Base-by-base conservation (phyloP, 2,797 vertebrate genomes). In the Meda fulgida region DNA sequence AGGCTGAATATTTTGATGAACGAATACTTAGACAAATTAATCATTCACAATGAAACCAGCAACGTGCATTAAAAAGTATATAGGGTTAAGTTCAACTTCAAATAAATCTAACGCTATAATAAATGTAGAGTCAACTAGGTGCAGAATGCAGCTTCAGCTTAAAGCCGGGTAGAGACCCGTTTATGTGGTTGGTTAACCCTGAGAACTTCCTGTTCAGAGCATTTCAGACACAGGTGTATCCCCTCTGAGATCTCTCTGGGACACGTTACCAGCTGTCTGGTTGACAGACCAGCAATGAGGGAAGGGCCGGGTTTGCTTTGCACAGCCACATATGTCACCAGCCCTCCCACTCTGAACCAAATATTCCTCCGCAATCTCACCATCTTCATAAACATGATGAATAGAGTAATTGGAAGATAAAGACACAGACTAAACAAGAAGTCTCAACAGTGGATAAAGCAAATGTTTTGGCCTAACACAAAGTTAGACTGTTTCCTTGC, bases 161-260 rank as follows among this genome's bases (percentile, higher is more conserved):
- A 63, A 29, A 7, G 76, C 36, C 18, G 4, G 8, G 26, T 21
- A 38, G 13, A 36, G 21, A 26, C 40, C 11, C 60, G 0, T 55
- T 73, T 81, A 83, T 73, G 38, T 46, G 55, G 71, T 73, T 40
- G 85, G 51, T 58, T 69, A 77, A 71, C 26, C 69, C 40, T 87
- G 69, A 86, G 69, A 82, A 63, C 81, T 93, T 94, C 93, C 93
- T 92, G 90, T 79, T 78, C 48, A 8, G 69, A 80, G 86, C 69
- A 10, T 55, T 86, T 86, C 80, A 58, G 53, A 86, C 76, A 88
- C 93, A 93, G 93, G 91, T 93, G 93, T 90, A 93, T 93, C 93
- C 89, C 87, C 91, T 90, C 23, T 84, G 34, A 83, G 82, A 86
- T 89, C 86, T 89, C 87, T 85, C 26, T 84, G 80, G 69, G 66